A percentile compares a stretch with the other conserved stretches of the same genome.
These are phyloP conservation scores for Heliothis subflexa DNA, from an alignment of 1,140 invertebrate species.

Conservation along the genomic window DNA sequence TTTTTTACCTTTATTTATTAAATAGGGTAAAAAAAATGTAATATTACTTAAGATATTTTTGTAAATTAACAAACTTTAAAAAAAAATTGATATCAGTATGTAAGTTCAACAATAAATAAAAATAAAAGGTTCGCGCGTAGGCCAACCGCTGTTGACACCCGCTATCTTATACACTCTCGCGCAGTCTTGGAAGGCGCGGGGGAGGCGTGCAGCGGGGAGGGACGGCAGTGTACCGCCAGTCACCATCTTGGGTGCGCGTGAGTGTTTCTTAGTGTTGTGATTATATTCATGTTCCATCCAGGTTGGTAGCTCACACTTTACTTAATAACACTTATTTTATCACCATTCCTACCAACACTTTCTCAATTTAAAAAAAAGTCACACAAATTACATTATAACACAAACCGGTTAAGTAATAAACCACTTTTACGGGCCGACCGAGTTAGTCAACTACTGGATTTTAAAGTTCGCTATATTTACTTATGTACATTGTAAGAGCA, in stretches of 20 bases:
- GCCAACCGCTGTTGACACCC: neutral
- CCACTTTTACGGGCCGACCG: constrained; percentile 55
- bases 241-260: constrained; percentile 41
- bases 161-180: constrained; percentile 29
- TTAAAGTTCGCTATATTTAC: constrained; percentile 51
- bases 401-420: constrained; percentile 58
- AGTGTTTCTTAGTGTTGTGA: constrained; percentile 40
- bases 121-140: constrained; percentile 10
- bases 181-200: constrained; percentile 22
- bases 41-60: too few relatives aligned
- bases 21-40: neutral
- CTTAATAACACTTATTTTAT: neutral
- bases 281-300: constrained; percentile 40
- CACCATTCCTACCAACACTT: neutral
- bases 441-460: constrained; percentile 50
- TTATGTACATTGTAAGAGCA: constrained; percentile 32
- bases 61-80: too few relatives aligned
- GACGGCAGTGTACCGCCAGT: constrained; percentile 27
- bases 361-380: neutral
- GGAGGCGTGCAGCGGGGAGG: constrained; percentile 11
- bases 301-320: constrained; percentile 31
- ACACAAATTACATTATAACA: constrained; percentile 10
- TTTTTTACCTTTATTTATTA: too few relatives aligned
- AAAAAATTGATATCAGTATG: too few relatives aligned
- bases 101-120: neutral